Percentiles rank a stretch among this genome's conserved stretches.
phyloP scores from a whole-genome alignment of 2,888 invertebrate species.

The Mallateleia sp. region DNA sequence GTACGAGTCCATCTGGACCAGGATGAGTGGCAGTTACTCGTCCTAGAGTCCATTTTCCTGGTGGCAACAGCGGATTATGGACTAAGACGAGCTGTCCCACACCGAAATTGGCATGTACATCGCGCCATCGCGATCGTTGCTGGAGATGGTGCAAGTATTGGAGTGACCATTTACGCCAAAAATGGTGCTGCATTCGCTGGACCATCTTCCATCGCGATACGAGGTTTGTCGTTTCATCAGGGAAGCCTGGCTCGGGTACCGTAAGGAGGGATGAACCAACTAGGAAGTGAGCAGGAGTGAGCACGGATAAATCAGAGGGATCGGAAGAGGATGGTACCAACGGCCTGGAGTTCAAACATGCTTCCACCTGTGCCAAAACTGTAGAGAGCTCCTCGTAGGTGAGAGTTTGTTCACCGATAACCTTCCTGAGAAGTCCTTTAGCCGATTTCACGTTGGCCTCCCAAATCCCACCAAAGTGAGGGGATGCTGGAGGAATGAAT shows the following conservation, averaged over 20 bases:
- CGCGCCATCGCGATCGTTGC: constrained; percentile 61
- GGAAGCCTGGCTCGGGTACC: background rate
- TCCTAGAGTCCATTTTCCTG: too few relatives aligned
- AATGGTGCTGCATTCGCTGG: constrained; percentile 1
- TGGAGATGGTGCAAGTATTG: constrained; percentile 72
- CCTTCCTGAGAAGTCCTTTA: background rate
- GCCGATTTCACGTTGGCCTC: constrained; percentile 23
- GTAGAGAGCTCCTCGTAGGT: constrained; percentile 22
- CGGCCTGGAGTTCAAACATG: constrained; percentile 11
- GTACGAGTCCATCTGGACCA: too few relatives aligned
- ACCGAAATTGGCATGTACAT: constrained; percentile 36
- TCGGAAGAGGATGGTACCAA: constrained; percentile 2
- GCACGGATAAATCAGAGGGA: background rate
- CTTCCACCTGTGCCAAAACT: background rate
- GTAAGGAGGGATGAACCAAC: background rate
- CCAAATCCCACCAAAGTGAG: constrained; percentile 15
- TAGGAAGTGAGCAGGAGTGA: constrained; percentile 30
- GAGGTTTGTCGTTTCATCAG: background rate
- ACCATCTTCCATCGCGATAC: background rate
- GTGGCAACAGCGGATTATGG: too few relatives aligned
- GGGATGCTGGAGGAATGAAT: background rate
- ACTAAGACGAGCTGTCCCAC: constrained; percentile 68
- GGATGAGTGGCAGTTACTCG: too few relatives aligned
- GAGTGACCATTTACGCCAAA: constrained; percentile 61
- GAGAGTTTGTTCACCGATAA: background rate